Percentiles rank a stretch among this genome's conserved stretches.
These are phyloP conservation scores for Danio choprae DNA, from an alignment of 2,797 vertebrate genomes.

Conservation along the genomic window DNA sequence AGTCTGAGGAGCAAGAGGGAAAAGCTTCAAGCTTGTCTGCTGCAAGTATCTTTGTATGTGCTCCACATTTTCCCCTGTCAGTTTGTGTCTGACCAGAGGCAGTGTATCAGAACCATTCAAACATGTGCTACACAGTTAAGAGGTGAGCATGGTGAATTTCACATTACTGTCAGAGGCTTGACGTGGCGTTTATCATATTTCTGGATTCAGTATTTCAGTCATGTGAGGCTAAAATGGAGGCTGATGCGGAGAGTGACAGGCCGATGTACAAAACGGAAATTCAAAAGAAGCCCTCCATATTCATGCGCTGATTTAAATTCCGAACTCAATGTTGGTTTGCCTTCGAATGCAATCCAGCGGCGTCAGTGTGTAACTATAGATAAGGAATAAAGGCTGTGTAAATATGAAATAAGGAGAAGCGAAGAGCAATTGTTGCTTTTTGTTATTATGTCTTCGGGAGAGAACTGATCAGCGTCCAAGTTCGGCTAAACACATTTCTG, in stretches of 20 bases:
- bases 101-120: slow-evolving; percentile 81
- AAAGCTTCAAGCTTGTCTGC: slow-evolving; percentile 75
- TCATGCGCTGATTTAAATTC: slow-evolving; percentile 86
- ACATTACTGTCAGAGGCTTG: slow-evolving; percentile 78
- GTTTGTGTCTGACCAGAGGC: slow-evolving; percentile 80
- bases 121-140: slow-evolving; percentile 81
- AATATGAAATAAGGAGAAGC: slow-evolving; percentile 41
- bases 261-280: slow-evolving; percentile 81
- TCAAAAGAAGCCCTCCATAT: slow-evolving; percentile 82
- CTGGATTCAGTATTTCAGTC: slow-evolving; percentile 80
- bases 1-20: slow-evolving; percentile 23
- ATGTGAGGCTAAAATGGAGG: slow-evolving; percentile 80
- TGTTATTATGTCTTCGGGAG: slow-evolving; percentile 18
- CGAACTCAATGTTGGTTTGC: slow-evolving; percentile 71
- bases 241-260: slow-evolving; percentile 84
- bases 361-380: slow-evolving; percentile 46
- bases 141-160: slow-evolving; percentile 80
- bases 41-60: slow-evolving; percentile 80
- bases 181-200: slow-evolving; percentile 81
- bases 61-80: slow-evolving; percentile 82
- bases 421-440: slow-evolving; percentile 3
- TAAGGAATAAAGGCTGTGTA: slow-evolving; percentile 38
- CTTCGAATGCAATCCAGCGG: slow-evolving; percentile 61
- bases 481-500: not conserved
- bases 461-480: slow-evolving; percentile 10